Base-by-base conservation (phyloP, 2,888 invertebrate genomes). In the Brassicogethes aeneus region DNA sequence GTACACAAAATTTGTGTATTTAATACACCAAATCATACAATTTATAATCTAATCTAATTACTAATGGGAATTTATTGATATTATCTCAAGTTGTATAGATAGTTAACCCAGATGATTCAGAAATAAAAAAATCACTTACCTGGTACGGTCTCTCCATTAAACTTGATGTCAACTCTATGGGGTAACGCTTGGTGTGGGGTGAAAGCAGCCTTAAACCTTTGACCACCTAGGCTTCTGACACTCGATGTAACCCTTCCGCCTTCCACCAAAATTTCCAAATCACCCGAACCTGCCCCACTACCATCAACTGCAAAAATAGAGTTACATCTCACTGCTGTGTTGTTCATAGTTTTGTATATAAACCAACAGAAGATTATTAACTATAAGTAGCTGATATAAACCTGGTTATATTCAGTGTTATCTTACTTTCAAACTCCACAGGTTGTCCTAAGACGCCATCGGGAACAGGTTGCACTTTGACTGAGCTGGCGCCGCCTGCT, bases 191-290 rank as follows among this genome's bases (percentile, higher is more conserved):
- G 82, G 55, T 88, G 86, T 1, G 96, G 95, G 15, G 90, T 90
- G 68, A 96, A 97, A 10, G 93, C 86, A 23, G 96, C 96, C 43
- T 88, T 76, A 67, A 90, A 91, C 49, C 86, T 75, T 62, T 94
- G 90, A 31, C 85, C 85, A 34, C 94, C 95, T 36, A 94, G 75
- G 42, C 91, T 87, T 47, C 87, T 78, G 10, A 97, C 94, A 40
- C 91, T 91, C 54, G 95, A 95, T 5, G 93, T 91, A 16, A 96
- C 94, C 48, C 92, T 82, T 2, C 94, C 89, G 30, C 93, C 94
- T 60, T 95, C 94, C 5, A 95, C 94, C 49, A 95, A 78, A 51
- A 97, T 87, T 69, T 96, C 96, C 51, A 97, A 70, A 69, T 95
- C 94, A 12, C 96, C 97, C 2, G 93, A 90, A 29, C 96, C 96